Evolutionary conservation across 2,888 invertebrate genomes (phyloP).

Genomic region (Andrena bicolor): DNA sequence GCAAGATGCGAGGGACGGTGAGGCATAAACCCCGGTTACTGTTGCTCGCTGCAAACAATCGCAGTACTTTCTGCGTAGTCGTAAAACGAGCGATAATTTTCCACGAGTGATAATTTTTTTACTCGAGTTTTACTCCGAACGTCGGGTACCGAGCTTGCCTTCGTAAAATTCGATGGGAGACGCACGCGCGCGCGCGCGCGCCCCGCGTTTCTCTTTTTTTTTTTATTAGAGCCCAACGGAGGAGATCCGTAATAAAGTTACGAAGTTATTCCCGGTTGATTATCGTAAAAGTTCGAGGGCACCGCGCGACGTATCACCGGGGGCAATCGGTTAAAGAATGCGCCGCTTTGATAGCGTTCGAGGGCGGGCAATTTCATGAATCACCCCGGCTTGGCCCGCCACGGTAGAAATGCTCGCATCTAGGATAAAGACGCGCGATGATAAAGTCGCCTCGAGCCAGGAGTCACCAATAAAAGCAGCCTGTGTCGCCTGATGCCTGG

Average conservation of each 20-base stretch:
- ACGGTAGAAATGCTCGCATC: slow-evolving; percentile 43
- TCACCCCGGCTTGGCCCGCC: slow-evolving; percentile 60
- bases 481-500: slow-evolving; percentile 17
- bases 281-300: slow-evolving; percentile 79
- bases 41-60: slow-evolving; percentile 24
- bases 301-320: slow-evolving; percentile 75
- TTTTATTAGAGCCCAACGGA: slow-evolving; percentile 73
- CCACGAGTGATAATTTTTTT: slow-evolving; percentile 37
- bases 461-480: slow-evolving; percentile 31
- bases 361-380: slow-evolving; percentile 77
- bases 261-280: slow-evolving; percentile 81
- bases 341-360: slow-evolving; percentile 78
- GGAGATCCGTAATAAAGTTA: slow-evolving; percentile 79
- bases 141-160: slow-evolving; percentile 46
- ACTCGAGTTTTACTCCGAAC: slow-evolving; percentile 35
- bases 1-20: slow-evolving; percentile 5
- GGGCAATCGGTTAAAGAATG: slow-evolving; percentile 81
- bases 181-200: background rate
- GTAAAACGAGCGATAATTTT: slow-evolving; percentile 31
- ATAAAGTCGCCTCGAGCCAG: slow-evolving; percentile 50
- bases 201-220: slow-evolving; percentile 37
- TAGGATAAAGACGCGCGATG: slow-evolving; percentile 37
- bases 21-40: slow-evolving; percentile 15
- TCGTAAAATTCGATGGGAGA: slow-evolving; percentile 59
- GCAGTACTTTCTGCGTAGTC: background rate